A percentile compares a stretch with the other conserved stretches of the same genome.
phyloP scores from a whole-genome alignment of 2,888 invertebrate species.

The Caradrina clavipalpis region DNA sequence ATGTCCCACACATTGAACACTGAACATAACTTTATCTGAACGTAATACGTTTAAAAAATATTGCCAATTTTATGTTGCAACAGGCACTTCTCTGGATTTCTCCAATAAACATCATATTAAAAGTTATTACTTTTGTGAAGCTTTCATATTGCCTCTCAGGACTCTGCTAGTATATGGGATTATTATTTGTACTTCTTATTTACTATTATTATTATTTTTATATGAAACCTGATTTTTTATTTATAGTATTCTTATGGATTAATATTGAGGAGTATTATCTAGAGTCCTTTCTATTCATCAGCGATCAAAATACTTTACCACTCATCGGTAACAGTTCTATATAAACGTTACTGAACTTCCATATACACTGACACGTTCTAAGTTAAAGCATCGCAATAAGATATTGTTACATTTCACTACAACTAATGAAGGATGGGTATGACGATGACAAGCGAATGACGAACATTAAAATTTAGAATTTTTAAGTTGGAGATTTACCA shows the following conservation, averaged over 20 bases:
- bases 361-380: slow-evolving; percentile 88
- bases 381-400: slow-evolving; percentile 91
- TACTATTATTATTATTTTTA: slow-evolving; percentile 80
- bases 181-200: slow-evolving; percentile 84
- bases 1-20: slow-evolving; percentile 79
- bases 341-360: slow-evolving; percentile 86
- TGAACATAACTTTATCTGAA: slow-evolving; percentile 83
- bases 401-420: slow-evolving; percentile 89
- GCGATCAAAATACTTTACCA: slow-evolving; percentile 83
- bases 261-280: slow-evolving; percentile 78
- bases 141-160: slow-evolving; percentile 86
- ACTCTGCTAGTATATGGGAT: slow-evolving; percentile 80
- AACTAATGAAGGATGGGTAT: slow-evolving; percentile 81
- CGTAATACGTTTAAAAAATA: slow-evolving; percentile 88
- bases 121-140: slow-evolving; percentile 87
- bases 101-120: slow-evolving; percentile 90
- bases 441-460: slow-evolving; percentile 83
- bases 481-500: slow-evolving; percentile 85
- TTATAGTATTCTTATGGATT: slow-evolving; percentile 80
- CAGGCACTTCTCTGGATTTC: slow-evolving; percentile 91
- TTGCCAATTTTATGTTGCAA: slow-evolving; percentile 90
- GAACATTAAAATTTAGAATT: slow-evolving; percentile 88
- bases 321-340: slow-evolving; percentile 83
- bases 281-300: slow-evolving; percentile 78
- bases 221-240: slow-evolving; percentile 76